Evolutionary conservation across 2,888 invertebrate species (phyloP), one percentile per base, ranked within the genome.

Genomic region (Brachypterus glaber): DNA sequence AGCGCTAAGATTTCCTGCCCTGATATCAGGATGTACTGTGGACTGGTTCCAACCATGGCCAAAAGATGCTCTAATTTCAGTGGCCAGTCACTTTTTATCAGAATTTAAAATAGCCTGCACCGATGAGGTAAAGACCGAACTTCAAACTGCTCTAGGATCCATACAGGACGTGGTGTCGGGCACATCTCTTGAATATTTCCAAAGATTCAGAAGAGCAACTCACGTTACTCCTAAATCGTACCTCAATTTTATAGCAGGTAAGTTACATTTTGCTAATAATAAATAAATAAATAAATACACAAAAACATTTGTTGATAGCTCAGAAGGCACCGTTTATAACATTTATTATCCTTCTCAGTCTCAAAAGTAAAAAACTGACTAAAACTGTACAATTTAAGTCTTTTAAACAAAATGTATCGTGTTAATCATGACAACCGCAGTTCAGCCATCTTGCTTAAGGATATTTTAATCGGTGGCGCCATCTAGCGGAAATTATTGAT

Each of bases 1-100:
- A 45, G 89, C 93, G 1, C 74, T 92, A 60, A 77, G 91, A 50
- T 96, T 96, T 60, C 95, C 96, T 2, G 93, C 93, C 1, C 69
- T 96, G 21, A 91, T 95, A 51, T 91, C 93, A n/a, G 95, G 95
- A 7, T 96, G 96, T 59, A 96, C 95, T 0, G 89, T 96, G 48
- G 92, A 96, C 64, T 96, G 96, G 96, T 93, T 95, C 55, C 93
- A 93, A 60, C 90, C 93, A 3, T 96, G 96, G 96, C 96, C 96
- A 0, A 86, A 85, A 61, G 92, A 93, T 63, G 96, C 96, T 14
- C 69, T 96, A 18, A 82, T 95, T 35, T 79, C 87, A 16, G 96
- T 96, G 9, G 92, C 95, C 4, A 77, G 83, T 58, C 93, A 96
- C 68, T 95, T 93, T 64, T 72, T 96, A 27, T 71, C 79, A 12